phyloP scores from a whole-genome alignment of 2,797 vertebrate species.

The Arctocebus calabarensis region DNA sequence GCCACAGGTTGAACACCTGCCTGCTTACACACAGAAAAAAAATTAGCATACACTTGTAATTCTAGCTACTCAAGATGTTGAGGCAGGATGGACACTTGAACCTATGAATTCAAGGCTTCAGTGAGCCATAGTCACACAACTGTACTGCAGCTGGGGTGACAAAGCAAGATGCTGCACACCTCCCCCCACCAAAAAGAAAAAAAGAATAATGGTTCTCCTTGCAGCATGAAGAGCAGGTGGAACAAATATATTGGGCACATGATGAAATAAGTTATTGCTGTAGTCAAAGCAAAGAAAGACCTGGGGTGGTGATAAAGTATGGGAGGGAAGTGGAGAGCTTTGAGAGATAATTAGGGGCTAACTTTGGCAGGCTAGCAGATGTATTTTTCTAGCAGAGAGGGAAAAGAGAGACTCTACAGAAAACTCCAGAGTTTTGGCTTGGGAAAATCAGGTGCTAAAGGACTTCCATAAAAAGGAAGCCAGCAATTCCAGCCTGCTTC shows the following conservation, averaged over 20 bases:
- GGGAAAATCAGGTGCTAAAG: neutral
- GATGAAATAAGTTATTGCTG: neutral
- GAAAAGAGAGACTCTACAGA: neutral
- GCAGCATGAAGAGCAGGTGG: accelerated
- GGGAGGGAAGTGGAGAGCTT: accelerated
- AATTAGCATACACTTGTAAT: neutral
- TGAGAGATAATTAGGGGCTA: neutral
- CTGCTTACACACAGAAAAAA: neutral
- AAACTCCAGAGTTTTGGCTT: neutral
- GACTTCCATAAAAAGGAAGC: neutral
- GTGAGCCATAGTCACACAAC: neutral
- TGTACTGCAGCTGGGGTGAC: neutral
- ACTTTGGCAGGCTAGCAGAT: neutral
- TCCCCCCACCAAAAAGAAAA: neutral
- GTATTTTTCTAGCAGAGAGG: neutral
- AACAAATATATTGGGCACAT: neutral
- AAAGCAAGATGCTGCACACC: neutral
- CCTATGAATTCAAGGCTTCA: neutral
- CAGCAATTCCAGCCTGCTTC: neutral
- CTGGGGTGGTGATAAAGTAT: no score
- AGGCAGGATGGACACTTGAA: neutral
- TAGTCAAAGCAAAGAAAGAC: neutral
- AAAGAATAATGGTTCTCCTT: no score
- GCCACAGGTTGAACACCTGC: no score
- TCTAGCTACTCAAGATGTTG: neutral